These are phyloP conservation scores for Caerostris extrusa DNA, from an alignment of 1,140 invertebrate genomes.

Conservation along the genomic window DNA sequence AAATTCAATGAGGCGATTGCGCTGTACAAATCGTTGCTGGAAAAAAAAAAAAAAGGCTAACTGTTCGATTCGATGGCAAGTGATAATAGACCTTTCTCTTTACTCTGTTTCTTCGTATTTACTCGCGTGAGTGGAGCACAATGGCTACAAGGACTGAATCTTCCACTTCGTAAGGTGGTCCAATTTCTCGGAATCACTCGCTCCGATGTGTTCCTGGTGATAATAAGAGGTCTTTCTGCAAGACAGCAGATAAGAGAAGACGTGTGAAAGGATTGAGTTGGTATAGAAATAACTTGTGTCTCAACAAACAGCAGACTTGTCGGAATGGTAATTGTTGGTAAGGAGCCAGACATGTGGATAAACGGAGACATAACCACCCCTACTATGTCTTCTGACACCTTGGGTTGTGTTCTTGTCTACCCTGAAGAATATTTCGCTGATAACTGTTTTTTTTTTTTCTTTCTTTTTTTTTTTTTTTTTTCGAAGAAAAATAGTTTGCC, in stretches of 20 bases:
- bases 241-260: background rate
- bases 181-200: background rate
- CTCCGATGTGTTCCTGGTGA: background rate
- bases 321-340: background rate
- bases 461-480: too few relatives aligned
- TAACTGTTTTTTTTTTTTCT: background rate
- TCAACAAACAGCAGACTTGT: constrained; percentile 10
- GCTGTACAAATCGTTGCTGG: background rate
- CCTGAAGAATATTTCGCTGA: background rate
- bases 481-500: too few relatives aligned
- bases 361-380: background rate
- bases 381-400: constrained; percentile 7
- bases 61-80: background rate
- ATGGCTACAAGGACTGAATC: background rate
- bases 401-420: background rate
- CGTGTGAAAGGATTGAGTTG: constrained; percentile 11
- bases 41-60: background rate
- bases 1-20: background rate
- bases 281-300: background rate
- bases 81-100: constrained; percentile 25
- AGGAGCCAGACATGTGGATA: constrained; percentile 15
- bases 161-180: background rate
- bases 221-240: constrained; percentile 6
- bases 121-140: constrained; percentile 21
- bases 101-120: constrained; percentile 19